A percentile compares a stretch with the other conserved stretches of the same genome.
Conservation (phyloP, 2,888 invertebrate species). For the Drosophila leonis region DNA sequence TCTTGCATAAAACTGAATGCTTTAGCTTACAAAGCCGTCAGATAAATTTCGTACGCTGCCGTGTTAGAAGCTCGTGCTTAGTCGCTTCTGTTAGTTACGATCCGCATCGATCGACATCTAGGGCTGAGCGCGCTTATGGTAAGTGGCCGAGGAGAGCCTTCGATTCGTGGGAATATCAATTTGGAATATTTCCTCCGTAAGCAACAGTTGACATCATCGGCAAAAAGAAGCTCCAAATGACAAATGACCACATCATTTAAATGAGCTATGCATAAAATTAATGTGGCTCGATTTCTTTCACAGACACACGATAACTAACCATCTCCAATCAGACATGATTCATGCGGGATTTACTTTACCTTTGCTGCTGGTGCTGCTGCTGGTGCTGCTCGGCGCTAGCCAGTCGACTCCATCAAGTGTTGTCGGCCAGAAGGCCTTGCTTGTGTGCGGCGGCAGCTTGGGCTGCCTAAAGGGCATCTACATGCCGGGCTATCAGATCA, state of each 20-base stretch:
- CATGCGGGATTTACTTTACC: slow-evolving; percentile 28
- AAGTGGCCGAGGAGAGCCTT: slow-evolving; percentile 2
- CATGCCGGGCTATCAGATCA: slow-evolving; percentile 77
- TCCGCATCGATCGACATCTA: not conserved
- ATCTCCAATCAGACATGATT: slow-evolving; percentile 46
- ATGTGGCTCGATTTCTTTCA: slow-evolving; percentile 39
- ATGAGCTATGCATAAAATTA: slow-evolving; percentile 63
- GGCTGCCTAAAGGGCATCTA: slow-evolving; percentile 80
- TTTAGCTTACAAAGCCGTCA: slow-evolving; percentile 59
- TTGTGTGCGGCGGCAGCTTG: slow-evolving; percentile 69
- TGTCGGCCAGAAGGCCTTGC: slow-evolving; percentile 31
- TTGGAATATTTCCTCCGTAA: not conserved
- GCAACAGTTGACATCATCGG: slow-evolving; percentile 33
- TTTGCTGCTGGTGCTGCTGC: slow-evolving; percentile 21
- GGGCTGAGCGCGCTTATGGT: not conserved
- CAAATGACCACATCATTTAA: slow-evolving; percentile 49
- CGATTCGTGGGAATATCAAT: slow-evolving; percentile 16
- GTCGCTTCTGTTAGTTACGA: not conserved
- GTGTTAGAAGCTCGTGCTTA: slow-evolving; percentile 40
- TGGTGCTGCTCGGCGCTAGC: not conserved
- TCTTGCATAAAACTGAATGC: slow-evolving; percentile 57
- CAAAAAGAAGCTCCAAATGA: slow-evolving; percentile 20
- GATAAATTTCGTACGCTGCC: slow-evolving; percentile 63
- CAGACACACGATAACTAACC: slow-evolving; percentile 20
- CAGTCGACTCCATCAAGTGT: slow-evolving; percentile 7